Evolutionary conservation across 2,113 vertebrate species (phyloP).

Genomic region (Pluvianellus socialis): DNA sequence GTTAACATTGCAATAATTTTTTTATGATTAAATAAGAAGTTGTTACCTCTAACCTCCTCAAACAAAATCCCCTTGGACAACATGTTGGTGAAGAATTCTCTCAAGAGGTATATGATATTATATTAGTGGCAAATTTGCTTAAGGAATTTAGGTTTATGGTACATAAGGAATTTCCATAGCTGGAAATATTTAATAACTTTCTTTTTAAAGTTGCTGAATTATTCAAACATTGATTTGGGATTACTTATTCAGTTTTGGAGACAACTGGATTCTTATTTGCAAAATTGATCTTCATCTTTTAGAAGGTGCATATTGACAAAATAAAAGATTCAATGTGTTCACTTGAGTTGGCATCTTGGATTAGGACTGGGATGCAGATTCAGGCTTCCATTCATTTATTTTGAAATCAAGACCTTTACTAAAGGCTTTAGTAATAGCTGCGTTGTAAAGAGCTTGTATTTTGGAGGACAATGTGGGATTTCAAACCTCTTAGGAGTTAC

Average conservation of each 20-base stretch:
- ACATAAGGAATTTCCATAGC: neutral
- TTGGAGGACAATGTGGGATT: neutral
- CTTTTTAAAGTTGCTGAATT: neutral
- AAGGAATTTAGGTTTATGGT: neutral
- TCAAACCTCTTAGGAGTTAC: neutral
- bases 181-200: neutral
- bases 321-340: neutral
- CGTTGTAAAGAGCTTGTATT: neutral
- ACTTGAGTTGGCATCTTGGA: neutral
- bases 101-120: neutral
- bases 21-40: slow-evolving; percentile 50
- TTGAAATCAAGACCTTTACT: neutral
- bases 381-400: neutral
- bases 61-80: neutral
- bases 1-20: slow-evolving; percentile 26
- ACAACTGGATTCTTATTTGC: neutral
- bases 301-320: neutral
- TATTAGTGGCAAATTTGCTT: neutral
- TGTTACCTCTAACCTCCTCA: slow-evolving; percentile 9
- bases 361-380: neutral
- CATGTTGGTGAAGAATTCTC: neutral
- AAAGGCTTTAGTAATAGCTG: neutral
- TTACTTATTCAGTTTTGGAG: neutral
- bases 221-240: neutral
- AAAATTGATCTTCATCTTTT: neutral